A percentile compares a stretch with the other conserved stretches of the same genome.
These are phyloP conservation scores for Hestina assimilis DNA, from an alignment of 1,140 invertebrate species.

Conservation along the genomic window DNA sequence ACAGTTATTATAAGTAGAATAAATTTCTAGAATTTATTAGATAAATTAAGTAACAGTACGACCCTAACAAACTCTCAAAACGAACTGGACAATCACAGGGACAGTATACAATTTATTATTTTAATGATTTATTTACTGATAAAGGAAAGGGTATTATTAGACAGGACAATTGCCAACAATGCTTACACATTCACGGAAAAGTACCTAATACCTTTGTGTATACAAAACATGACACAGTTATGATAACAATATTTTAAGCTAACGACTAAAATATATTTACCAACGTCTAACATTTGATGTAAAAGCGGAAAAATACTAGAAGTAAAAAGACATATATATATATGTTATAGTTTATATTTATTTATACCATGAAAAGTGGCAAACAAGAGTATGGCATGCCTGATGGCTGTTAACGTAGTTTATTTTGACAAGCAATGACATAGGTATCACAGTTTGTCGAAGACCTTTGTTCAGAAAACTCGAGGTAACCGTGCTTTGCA, in stretches of 20 bases:
- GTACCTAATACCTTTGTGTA: constrained; percentile 28
- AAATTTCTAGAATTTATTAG: not conserved
- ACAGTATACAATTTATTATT: constrained; percentile 21
- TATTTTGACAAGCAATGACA: no score
- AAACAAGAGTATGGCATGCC: no score
- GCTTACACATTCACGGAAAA: constrained; percentile 36
- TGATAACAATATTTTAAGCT: constrained; percentile 11
- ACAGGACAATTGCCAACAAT: constrained; percentile 15
- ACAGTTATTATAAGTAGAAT: not conserved
- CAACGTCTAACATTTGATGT: not conserved
- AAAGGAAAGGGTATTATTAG: constrained; percentile 26
- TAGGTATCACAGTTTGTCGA: no score
- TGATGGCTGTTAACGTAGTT: no score
- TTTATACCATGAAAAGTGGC: no score
- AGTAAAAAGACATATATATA: no score
- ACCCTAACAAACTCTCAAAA: constrained; percentile 11
- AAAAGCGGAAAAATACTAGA: not conserved
- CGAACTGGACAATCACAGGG: constrained; percentile 18
- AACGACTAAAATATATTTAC: constrained; percentile 9
- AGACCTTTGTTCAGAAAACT: no score
- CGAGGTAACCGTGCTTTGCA: no score
- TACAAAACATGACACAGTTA: constrained; percentile 7
- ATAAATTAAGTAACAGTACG: not conserved
- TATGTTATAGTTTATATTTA: no score
- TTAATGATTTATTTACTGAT: constrained; percentile 34